Evolutionary conservation across 1,140 invertebrate genomes (phyloP).

Genomic region (Coelopa frigida): DNA sequence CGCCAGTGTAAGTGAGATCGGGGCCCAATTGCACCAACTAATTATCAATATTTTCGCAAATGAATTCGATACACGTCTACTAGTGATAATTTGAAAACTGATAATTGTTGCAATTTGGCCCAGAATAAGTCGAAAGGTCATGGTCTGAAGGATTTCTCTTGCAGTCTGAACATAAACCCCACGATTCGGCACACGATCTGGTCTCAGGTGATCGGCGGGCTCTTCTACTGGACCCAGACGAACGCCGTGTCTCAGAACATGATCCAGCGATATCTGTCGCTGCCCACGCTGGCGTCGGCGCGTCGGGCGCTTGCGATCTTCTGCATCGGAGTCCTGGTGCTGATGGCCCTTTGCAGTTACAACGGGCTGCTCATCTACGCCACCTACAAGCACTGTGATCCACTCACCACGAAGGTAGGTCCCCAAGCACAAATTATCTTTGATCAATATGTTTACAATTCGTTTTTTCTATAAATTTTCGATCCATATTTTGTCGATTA

Average conservation of each 20-base stretch:
- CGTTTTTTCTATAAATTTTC: too few species aligned
- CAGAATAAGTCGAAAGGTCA: too few species aligned
- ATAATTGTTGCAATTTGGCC: too few species aligned
- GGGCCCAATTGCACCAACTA: neutral
- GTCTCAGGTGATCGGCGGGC: slow-evolving; percentile 69
- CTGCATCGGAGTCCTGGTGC: slow-evolving; percentile 48
- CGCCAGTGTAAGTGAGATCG: slow-evolving; percentile 28
- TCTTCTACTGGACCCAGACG: slow-evolving; percentile 65
- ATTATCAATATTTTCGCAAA: neutral
- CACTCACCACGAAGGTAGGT: slow-evolving; percentile 53
- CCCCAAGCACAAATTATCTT: too few species aligned
- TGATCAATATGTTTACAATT: too few species aligned
- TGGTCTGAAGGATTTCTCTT: too few species aligned
- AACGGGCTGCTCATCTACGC: slow-evolving; percentile 70
- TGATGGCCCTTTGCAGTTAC: slow-evolving; percentile 56
- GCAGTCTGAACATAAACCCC: slow-evolving; percentile 66
- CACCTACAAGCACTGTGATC: slow-evolving; percentile 66
- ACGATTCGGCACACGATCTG: slow-evolving; percentile 72
- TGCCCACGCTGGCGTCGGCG: slow-evolving; percentile 58
- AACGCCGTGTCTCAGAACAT: slow-evolving; percentile 75
- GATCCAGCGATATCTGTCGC: slow-evolving; percentile 61
- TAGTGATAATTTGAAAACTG: too few species aligned
- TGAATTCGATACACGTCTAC: too few species aligned
- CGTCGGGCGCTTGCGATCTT: slow-evolving; percentile 56
- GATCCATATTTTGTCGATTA: too few species aligned